phyloP scores from a whole-genome alignment of 2,797 vertebrate genomes.

The Prunella strophiata region DNA sequence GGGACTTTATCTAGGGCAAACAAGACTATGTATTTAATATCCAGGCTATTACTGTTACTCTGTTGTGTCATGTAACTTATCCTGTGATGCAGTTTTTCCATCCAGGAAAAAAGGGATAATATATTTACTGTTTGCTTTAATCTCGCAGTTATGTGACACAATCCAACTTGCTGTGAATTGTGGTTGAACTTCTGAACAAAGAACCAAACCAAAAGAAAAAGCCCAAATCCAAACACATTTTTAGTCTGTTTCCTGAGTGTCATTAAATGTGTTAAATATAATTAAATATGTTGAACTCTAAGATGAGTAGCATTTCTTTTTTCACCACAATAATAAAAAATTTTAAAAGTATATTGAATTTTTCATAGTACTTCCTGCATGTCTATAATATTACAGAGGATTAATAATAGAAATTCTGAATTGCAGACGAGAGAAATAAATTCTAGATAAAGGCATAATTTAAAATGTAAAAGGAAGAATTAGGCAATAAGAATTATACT shows the following conservation, averaged over 20 bases:
- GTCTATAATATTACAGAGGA: not conserved
- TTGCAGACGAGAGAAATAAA: not conserved
- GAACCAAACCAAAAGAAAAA: no score
- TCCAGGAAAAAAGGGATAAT: not conserved
- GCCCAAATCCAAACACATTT: rapidly evolving
- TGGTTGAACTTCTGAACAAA: not conserved
- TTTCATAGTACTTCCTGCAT: not conserved
- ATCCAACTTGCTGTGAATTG: not conserved
- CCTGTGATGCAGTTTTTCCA: not conserved
- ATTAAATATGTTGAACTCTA: not conserved
- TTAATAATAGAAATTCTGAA: not conserved
- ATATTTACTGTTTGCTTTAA: not conserved
- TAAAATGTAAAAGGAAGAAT: not conserved
- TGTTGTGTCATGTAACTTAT: not conserved
- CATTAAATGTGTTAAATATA: not conserved
- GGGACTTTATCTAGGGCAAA: not conserved
- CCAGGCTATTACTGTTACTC: not conserved
- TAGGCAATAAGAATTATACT: not conserved
- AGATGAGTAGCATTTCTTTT: not conserved
- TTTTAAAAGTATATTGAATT: not conserved
- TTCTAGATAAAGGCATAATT: constrained; percentile 8
- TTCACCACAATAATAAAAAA: not conserved
- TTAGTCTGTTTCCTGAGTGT: not conserved
- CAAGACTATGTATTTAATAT: not conserved
- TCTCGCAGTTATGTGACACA: not conserved